Evolutionary conservation across 2,797 vertebrate genomes (phyloP).

Genomic region (Anguilla megastoma): DNA sequence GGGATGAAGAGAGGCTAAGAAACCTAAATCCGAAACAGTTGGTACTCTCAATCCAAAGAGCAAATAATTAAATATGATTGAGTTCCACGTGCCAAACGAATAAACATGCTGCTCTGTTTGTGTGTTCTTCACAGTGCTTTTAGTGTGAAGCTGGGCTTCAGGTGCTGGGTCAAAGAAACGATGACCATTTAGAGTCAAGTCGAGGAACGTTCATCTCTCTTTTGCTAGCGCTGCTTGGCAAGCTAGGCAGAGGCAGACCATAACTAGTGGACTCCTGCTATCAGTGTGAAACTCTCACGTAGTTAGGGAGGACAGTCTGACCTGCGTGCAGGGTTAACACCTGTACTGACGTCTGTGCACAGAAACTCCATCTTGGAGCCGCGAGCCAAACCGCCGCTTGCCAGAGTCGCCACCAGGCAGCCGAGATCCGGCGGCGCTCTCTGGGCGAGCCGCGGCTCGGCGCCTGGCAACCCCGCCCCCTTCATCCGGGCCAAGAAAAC

Average conservation of each 20-base stretch:
- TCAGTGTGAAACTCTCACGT: background rate
- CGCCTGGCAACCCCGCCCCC: background rate
- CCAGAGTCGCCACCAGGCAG: background rate
- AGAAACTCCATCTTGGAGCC: background rate
- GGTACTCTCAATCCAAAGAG: background rate
- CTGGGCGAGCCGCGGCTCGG: background rate
- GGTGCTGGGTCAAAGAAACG: background rate
- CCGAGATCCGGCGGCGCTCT: background rate
- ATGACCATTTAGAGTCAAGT: background rate
- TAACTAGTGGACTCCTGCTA: background rate
- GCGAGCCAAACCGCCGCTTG: background rate
- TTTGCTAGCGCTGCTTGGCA: background rate
- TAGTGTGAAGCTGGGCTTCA: background rate
- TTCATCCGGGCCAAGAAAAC: background rate
- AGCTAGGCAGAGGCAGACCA: background rate
- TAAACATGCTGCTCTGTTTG: background rate
- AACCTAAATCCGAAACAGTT: slow-evolving; percentile 30
- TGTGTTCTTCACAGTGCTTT: background rate
- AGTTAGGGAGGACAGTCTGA: background rate
- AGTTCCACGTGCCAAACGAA: background rate
- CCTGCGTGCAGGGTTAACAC: background rate
- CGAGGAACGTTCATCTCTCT: background rate
- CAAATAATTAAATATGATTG: background rate
- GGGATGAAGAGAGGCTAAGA: background rate
- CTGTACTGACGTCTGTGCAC: background rate